Evolutionary conservation across 2,113 vertebrate genomes (phyloP).

Genomic region (Dicaeum eximium): DNA sequence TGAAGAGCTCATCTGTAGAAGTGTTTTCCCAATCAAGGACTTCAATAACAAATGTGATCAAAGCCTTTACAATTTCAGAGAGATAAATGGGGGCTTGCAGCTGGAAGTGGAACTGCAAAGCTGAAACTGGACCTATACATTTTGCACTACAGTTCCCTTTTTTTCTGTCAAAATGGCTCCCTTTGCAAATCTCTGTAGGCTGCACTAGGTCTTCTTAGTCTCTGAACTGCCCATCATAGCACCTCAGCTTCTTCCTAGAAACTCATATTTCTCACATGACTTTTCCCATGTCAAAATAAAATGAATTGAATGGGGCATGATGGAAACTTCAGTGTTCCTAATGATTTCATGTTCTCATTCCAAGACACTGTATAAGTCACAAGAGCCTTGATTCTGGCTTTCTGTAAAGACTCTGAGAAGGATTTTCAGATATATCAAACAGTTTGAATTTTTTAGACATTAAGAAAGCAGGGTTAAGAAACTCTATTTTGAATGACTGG

Average conservation of each 20-base stretch:
- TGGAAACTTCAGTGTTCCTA: background rate
- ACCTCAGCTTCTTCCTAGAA: background rate
- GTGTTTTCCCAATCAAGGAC: background rate
- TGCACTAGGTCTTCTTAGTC: background rate
- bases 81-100: background rate
- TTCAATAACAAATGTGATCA: background rate
- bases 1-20: slow-evolving; percentile 10
- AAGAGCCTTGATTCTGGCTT: background rate
- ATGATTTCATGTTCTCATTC: background rate
- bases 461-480: background rate
- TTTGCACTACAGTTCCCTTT: background rate
- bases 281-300: background rate
- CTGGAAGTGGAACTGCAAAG: background rate
- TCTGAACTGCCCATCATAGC: background rate
- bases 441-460: background rate
- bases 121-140: background rate
- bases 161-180: background rate
- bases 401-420: background rate
- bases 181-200: background rate
- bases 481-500: slow-evolving; percentile 31
- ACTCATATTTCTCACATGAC: background rate
- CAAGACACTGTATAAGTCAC: background rate
- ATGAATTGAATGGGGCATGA: background rate
- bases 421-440: background rate
- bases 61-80: background rate